Evolutionary conservation across 2,888 invertebrate genomes (phyloP).

Genomic region (Pediacus dermestoides): DNA sequence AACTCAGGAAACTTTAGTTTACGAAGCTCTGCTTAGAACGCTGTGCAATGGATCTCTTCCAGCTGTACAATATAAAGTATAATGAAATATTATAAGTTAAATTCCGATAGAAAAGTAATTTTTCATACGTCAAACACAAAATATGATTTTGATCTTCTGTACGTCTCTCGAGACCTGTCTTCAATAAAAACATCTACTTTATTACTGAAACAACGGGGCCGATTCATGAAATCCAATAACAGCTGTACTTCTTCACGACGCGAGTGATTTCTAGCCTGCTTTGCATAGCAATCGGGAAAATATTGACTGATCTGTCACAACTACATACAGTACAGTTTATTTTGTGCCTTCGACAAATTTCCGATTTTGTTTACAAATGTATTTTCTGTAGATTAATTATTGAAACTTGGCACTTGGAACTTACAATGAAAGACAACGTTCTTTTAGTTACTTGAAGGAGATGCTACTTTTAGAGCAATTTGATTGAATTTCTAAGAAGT

Average conservation of each 20-base stretch:
- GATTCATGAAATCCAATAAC: slow-evolving; percentile 48
- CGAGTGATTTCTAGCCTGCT: slow-evolving; percentile 45
- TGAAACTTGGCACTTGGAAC: too few species aligned
- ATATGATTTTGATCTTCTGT: slow-evolving; percentile 46
- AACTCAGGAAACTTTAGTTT: too few species aligned
- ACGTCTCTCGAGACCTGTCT: slow-evolving; percentile 42
- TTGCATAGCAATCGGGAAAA: slow-evolving; percentile 41
- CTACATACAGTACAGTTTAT: slow-evolving; percentile 19
- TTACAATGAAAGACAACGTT: too few species aligned
- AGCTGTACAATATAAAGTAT: slow-evolving; percentile 10
- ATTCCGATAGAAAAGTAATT: slow-evolving; percentile 45
- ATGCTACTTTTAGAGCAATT: too few species aligned
- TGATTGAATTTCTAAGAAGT: too few species aligned
- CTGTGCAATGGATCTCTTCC: too few species aligned
- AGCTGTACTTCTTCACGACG: slow-evolving; percentile 43
- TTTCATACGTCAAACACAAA: slow-evolving; percentile 46
- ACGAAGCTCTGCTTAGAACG: too few species aligned
- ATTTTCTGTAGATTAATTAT: too few species aligned
- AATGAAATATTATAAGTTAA: slow-evolving; percentile 43
- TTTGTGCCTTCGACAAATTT: not conserved
- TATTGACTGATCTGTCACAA: slow-evolving; percentile 37
- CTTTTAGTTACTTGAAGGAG: too few species aligned
- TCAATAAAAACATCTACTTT: slow-evolving; percentile 47
- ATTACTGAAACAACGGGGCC: slow-evolving; percentile 42
- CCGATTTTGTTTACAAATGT: too few species aligned